These are phyloP conservation scores for Psix sp. DNA, from an alignment of 1,140 invertebrate species.

Conservation along the genomic window DNA sequence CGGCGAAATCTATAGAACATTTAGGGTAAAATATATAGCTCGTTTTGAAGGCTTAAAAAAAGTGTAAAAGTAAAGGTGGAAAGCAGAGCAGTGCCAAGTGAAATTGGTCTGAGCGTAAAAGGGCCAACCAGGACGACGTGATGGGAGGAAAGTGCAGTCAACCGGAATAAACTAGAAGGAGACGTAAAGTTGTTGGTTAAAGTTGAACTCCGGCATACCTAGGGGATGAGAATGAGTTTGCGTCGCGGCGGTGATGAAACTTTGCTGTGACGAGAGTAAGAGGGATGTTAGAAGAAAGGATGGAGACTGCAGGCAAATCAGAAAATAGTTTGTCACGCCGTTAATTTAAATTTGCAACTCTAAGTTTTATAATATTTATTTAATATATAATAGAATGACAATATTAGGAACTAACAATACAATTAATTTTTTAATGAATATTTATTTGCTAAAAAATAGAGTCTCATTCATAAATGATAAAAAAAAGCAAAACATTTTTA, in stretches of 20 bases:
- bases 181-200: slow-evolving; percentile 76
- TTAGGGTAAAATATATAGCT: slow-evolving; percentile 48
- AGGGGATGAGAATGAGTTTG: slow-evolving; percentile 74
- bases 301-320: slow-evolving; percentile 42
- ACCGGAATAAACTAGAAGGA: slow-evolving; percentile 77
- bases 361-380: too few relatives aligned
- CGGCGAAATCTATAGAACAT: slow-evolving; percentile 30
- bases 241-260: slow-evolving; percentile 75
- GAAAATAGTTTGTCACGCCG: slow-evolving; percentile 70
- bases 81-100: slow-evolving; percentile 61
- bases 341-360: not conserved
- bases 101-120: slow-evolving; percentile 67
- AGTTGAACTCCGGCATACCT: slow-evolving; percentile 65
- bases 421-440: too few relatives aligned
- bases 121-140: slow-evolving; percentile 63
- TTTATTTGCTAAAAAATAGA: too few relatives aligned
- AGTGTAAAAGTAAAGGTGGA: slow-evolving; percentile 57
- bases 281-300: slow-evolving; percentile 55
- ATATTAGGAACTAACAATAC: too few relatives aligned
- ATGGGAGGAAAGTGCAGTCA: slow-evolving; percentile 77
- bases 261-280: slow-evolving; percentile 74
- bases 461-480: too few relatives aligned
- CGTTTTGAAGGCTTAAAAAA: slow-evolving; percentile 47
- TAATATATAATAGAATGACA: too few relatives aligned
- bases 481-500: too few relatives aligned